Percentiles rank a stretch among this genome's conserved stretches.
These are phyloP conservation scores for Lithophane socia DNA, from an alignment of 2,888 invertebrate species.

Conservation along the genomic window DNA sequence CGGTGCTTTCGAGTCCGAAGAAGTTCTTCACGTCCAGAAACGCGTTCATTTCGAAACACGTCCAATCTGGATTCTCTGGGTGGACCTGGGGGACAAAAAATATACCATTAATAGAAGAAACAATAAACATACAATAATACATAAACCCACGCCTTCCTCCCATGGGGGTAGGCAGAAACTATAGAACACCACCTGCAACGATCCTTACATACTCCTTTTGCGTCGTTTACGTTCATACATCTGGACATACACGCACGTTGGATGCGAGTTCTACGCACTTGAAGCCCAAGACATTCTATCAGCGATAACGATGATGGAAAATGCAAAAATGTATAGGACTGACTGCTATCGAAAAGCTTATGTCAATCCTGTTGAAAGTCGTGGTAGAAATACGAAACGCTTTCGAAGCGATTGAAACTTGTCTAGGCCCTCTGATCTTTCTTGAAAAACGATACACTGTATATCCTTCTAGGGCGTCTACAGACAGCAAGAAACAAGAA, in stretches of 20 bases:
- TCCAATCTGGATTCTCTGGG: constrained; percentile 98
- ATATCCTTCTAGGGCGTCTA: neutral
- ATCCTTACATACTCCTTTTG: neutral
- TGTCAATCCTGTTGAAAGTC: too few species aligned
- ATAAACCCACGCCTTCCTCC: neutral
- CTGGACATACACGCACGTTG: too few species aligned
- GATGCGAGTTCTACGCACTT: too few species aligned
- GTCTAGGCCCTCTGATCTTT: neutral
- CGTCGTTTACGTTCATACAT: neutral
- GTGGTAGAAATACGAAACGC: too few species aligned
- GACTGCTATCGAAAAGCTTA: too few species aligned
- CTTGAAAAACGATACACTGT: neutral
- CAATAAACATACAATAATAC: neutral
- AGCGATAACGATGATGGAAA: too few species aligned
- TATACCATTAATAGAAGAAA: neutral
- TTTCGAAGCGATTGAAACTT: too few species aligned
- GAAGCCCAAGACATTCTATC: too few species aligned
- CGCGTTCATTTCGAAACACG: constrained; percentile 98
- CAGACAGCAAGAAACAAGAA: neutral
- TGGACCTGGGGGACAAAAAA: constrained; percentile 92
- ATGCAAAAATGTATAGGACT: too few species aligned
- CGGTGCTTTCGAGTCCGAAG: constrained; percentile 98
- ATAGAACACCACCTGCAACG: too few species aligned
- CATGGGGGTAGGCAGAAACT: neutral
- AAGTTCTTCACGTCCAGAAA: constrained; percentile 98